A percentile compares a stretch with the other conserved stretches of the same genome.
These are phyloP conservation scores for Polyodon spathula DNA, from an alignment of 2,113 vertebrate genomes.

Conservation along the genomic window DNA sequence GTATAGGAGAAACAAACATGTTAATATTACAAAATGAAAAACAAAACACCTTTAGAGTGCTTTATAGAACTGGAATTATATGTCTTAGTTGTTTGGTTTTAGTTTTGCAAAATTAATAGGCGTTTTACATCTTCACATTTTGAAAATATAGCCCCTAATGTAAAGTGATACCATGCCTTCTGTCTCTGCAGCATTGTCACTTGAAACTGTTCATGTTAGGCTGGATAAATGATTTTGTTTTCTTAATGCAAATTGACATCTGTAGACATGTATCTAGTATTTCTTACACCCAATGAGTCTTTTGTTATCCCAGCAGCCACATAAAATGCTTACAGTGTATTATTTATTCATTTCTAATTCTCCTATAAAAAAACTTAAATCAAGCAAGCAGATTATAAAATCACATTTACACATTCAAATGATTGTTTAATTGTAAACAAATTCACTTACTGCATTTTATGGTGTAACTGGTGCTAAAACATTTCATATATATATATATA, in stretches of 20 bases:
- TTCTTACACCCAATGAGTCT: constrained; percentile 21
- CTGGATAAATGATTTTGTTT: constrained; percentile 3
- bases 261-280: constrained; percentile 24
- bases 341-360: constrained; percentile 24
- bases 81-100: no score
- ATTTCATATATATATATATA: no score
- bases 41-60: no score
- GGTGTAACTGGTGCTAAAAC: constrained; percentile 27
- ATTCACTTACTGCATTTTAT: constrained; percentile 36
- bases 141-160: neutral
- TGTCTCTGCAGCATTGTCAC: neutral
- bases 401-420: constrained; percentile 31
- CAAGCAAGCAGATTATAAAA: constrained; percentile 32
- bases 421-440: constrained; percentile 21
- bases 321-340: constrained; percentile 24
- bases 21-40: no score
- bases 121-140: no score
- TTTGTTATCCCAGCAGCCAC: constrained; percentile 28
- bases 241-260: constrained; percentile 17
- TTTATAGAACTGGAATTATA: no score
- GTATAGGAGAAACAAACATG: no score
- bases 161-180: neutral
- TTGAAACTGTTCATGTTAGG: constrained; percentile 16
- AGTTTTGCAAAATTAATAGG: no score
- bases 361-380: constrained; percentile 13